Evolutionary conservation across 1,140 invertebrate species (phyloP).

Genomic region (Mercenaria mercenaria): DNA sequence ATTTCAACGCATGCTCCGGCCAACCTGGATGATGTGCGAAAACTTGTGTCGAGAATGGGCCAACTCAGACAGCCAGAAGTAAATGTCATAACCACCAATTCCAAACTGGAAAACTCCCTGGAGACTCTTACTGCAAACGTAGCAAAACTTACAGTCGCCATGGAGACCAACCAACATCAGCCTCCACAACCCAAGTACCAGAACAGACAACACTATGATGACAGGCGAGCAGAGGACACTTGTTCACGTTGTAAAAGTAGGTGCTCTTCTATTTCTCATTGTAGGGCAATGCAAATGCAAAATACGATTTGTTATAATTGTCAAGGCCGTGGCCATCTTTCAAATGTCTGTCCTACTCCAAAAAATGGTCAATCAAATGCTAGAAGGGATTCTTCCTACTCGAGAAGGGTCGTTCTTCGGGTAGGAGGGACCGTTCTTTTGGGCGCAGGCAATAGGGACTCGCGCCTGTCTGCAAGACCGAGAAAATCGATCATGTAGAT

Average conservation of each 20-base stretch:
- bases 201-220: too few relatives aligned
- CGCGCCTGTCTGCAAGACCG: not conserved
- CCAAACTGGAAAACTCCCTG: not conserved
- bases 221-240: too few relatives aligned
- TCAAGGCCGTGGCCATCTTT: too few relatives aligned
- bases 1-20: constrained; percentile 4
- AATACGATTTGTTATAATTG: too few relatives aligned
- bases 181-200: not conserved
- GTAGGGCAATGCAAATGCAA: too few relatives aligned
- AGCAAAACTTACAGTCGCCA: not conserved
- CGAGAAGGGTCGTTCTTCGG: too few relatives aligned
- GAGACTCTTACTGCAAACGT: too few relatives aligned
- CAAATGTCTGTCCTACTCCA: too few relatives aligned
- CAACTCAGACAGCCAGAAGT: not conserved
- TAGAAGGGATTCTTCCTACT: not conserved
- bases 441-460: not conserved
- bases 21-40: not conserved
- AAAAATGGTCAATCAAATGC: too few relatives aligned
- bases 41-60: not conserved
- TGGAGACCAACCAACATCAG: not conserved
- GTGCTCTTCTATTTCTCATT: not conserved
- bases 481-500: not conserved
- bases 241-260: not conserved
- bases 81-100: not conserved
- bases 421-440: not conserved